A percentile compares a stretch with the other conserved stretches of the same genome.
These are phyloP conservation scores for Heliopora coerulea DNA, from an alignment of 92 coral and sea anemone genomes.

Conservation along the genomic window DNA sequence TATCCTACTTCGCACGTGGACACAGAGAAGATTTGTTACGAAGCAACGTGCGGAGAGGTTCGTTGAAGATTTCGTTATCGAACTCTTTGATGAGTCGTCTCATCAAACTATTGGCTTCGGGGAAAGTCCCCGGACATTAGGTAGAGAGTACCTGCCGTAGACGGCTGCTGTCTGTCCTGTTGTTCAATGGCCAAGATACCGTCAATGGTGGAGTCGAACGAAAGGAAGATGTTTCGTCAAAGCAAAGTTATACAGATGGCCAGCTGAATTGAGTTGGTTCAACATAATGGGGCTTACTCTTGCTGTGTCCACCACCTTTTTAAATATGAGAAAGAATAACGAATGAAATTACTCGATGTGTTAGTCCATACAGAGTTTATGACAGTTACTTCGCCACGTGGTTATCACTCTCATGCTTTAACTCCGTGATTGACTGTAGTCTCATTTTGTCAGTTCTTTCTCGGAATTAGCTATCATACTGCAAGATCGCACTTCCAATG, in stretches of 20 bases:
- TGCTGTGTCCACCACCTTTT: constrained; percentile 97
- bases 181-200: constrained; percentile 75
- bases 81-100: constrained; percentile 55
- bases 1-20: constrained; percentile 50
- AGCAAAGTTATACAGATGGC: constrained; percentile 97
- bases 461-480: too few species aligned
- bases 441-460: too few species aligned
- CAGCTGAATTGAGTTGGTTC: constrained; percentile 53
- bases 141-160: constrained; percentile 97
- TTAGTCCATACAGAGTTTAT: too few species aligned
- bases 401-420: too few species aligned
- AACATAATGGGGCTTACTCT: constrained; percentile 99
- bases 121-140: constrained; percentile 99
- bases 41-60: constrained; percentile 82
- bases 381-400: too few species aligned
- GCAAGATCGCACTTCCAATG: too few species aligned
- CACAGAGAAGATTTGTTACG: constrained; percentile 99
- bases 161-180: constrained; percentile 73
- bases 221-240: constrained; percentile 83
- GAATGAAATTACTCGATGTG: constrained; percentile 17
- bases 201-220: constrained; percentile 65
- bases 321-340: constrained; percentile 75
- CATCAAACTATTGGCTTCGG: constrained; percentile 98
- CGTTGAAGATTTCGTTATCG: constrained; percentile 34
- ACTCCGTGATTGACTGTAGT: too few species aligned